Evolutionary conservation across 2,888 invertebrate genomes (phyloP).

Genomic region (Drosophila pseudotakahashii): DNA sequence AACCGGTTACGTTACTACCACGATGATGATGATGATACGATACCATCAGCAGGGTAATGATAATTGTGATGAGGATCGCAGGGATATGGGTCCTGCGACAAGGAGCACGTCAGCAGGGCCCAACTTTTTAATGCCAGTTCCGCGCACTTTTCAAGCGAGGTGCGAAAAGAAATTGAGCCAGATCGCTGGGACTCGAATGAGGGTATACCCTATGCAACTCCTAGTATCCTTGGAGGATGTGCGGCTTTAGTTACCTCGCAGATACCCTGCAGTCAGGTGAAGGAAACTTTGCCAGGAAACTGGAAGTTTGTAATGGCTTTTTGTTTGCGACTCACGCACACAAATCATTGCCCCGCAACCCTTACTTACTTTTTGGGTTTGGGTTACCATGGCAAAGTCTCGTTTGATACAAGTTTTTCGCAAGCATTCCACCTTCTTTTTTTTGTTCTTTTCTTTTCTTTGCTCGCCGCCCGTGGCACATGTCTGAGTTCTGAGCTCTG

Average conservation of each 20-base stretch:
- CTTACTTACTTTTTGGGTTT: constrained; percentile 2
- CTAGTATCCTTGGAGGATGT: fast-evolving
- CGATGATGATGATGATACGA: constrained; percentile 15
- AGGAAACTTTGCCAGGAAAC: constrained; percentile 30
- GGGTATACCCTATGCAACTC: background rate
- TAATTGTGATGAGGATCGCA: constrained; percentile 29
- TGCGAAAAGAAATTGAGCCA: constrained; percentile 45
- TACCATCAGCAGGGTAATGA: constrained; percentile 17
- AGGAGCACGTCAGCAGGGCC: constrained; percentile 43
- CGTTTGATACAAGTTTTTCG: constrained; percentile 41
- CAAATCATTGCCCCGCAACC: constrained; percentile 49
- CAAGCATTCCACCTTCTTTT: constrained; percentile 16
- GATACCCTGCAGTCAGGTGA: constrained; percentile 29
- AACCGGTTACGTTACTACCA: too few species aligned
- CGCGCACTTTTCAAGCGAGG: constrained; percentile 56
- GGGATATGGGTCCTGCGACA: constrained; percentile 3
- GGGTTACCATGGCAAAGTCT: constrained; percentile 61
- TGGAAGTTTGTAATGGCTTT: constrained; percentile 69
- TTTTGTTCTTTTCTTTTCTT: constrained; percentile 16
- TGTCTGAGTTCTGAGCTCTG: background rate
- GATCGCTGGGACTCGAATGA: background rate
- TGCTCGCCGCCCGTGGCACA: constrained; percentile 10
- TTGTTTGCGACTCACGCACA: constrained; percentile 52
- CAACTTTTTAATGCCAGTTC: constrained; percentile 69
- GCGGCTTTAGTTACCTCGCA: background rate